A percentile compares a stretch with the other conserved stretches of the same genome.
Conservation (phyloP, 2,888 invertebrate species). For the Ophion costatus region DNA sequence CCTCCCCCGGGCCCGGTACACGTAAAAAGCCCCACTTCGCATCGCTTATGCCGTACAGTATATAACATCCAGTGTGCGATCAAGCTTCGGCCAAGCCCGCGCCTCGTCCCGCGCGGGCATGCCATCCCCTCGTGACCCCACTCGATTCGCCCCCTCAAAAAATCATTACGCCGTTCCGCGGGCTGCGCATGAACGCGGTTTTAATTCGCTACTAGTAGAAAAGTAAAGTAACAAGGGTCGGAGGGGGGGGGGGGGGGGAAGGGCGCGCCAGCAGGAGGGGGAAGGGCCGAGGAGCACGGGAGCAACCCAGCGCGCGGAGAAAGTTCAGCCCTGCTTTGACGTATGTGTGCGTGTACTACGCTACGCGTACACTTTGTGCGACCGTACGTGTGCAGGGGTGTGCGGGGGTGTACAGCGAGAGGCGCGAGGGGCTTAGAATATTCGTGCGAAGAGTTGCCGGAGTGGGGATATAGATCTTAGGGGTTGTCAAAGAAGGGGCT, state of each 20-base stretch:
- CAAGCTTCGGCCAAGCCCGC: slow-evolving; percentile 42
- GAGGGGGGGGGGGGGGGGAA: slow-evolving; percentile 27
- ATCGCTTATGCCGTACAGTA: neutral
- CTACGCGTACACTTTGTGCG: neutral
- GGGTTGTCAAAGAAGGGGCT: slow-evolving; percentile 46
- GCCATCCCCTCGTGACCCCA: slow-evolving; percentile 86
- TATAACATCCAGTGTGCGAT: slow-evolving; percentile 17
- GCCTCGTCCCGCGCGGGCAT: slow-evolving; percentile 42
- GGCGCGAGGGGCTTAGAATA: slow-evolving; percentile 55
- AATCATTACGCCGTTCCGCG: slow-evolving; percentile 92
- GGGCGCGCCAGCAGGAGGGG: slow-evolving; percentile 43
- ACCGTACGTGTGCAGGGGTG: slow-evolving; percentile 26
- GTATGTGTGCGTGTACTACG: neutral
- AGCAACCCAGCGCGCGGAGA: slow-evolving; percentile 47
- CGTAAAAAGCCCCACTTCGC: slow-evolving; percentile 29
- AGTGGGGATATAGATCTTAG: slow-evolving; percentile 40
- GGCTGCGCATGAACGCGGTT: slow-evolving; percentile 88
- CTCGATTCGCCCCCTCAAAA: slow-evolving; percentile 92
- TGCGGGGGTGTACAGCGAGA: slow-evolving; percentile 40
- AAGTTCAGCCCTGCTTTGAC: slow-evolving; percentile 36
- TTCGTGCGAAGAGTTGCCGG: slow-evolving; percentile 66
- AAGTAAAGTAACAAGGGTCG: slow-evolving; percentile 69
- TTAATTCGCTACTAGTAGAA: slow-evolving; percentile 79
- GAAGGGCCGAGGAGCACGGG: slow-evolving; percentile 40
- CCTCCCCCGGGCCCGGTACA: neutral